These are phyloP conservation scores for Cyprinodon variegatus DNA, from an alignment of 2,113 vertebrate species.

Conservation along the genomic window DNA sequence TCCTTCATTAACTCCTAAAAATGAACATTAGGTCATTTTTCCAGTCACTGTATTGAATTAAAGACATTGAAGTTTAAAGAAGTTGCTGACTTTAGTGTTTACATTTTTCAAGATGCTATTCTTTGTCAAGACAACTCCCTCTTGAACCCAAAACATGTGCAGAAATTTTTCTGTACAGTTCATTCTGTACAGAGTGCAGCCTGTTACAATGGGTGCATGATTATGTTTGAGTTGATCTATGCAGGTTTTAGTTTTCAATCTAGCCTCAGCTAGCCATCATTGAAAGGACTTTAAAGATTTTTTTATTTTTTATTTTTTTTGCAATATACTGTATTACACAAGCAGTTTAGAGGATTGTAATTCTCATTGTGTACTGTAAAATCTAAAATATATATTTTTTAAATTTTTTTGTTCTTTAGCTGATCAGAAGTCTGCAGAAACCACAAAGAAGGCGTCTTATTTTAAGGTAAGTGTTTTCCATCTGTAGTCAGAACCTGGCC, in stretches of 20 bases:
- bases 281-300: no score
- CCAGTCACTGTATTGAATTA: background rate
- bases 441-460: conserved; percentile 58
- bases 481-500: background rate
- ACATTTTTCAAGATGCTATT: conserved; percentile 1
- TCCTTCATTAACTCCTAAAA: background rate
- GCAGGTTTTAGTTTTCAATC: no score
- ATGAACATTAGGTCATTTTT: background rate
- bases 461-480: conserved; percentile 66
- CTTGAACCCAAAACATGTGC: conserved; percentile 4
- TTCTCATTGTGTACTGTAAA: background rate
- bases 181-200: background rate
- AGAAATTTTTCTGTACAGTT: background rate
- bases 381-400: no score
- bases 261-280: background rate
- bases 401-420: conserved; percentile 56
- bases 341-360: background rate
- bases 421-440: conserved; percentile 58
- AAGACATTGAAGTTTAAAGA: background rate
- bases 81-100: background rate
- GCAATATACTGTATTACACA: background rate
- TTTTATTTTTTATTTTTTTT: background rate
- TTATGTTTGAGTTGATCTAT: background rate
- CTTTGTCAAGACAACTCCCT: conserved; percentile 5
- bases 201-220: background rate